Evolutionary conservation across 2,797 vertebrate genomes (phyloP).

Genomic region (Microctenopoma stevenorrisi): DNA sequence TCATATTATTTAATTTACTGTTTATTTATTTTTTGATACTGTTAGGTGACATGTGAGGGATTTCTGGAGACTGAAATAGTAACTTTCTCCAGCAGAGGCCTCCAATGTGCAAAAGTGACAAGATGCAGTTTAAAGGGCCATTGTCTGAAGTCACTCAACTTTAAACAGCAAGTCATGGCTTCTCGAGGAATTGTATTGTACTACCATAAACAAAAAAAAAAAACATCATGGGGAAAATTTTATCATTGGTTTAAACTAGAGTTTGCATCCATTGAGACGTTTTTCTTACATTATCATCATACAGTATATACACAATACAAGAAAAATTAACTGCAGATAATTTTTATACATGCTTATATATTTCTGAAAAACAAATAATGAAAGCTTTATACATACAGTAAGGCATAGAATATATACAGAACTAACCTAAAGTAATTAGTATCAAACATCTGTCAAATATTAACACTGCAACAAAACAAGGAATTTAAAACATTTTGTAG

Average conservation of each 20-base stretch:
- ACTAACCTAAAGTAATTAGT: constrained; percentile 75
- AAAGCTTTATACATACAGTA: constrained; percentile 86
- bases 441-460: constrained; percentile 85
- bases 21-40: constrained; percentile 66
- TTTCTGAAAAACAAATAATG: constrained; percentile 85
- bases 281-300: constrained; percentile 79
- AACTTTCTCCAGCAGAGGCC: constrained; percentile 57
- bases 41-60: constrained; percentile 59
- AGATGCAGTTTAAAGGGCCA: constrained; percentile 79
- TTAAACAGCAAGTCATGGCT: constrained; percentile 70
- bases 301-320: constrained; percentile 90
- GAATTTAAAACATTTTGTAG: constrained; percentile 71
- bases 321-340: constrained; percentile 85
- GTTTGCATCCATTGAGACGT: constrained; percentile 88
- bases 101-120: constrained; percentile 77
- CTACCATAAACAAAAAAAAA: constrained; percentile 47
- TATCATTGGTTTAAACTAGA: constrained; percentile 76
- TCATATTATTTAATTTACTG: constrained; percentile 55
- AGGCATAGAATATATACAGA: constrained; percentile 94
- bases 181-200: constrained; percentile 34
- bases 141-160: constrained; percentile 65
- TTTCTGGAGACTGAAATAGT: constrained; percentile 55
- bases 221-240: constrained; percentile 50
- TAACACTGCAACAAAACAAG: constrained; percentile 80
- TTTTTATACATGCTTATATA: constrained; percentile 92